Percentiles rank a stretch among this genome's conserved stretches.
phyloP scores from a whole-genome alignment of 2,888 invertebrate genomes.

The Lagria hirta region DNA sequence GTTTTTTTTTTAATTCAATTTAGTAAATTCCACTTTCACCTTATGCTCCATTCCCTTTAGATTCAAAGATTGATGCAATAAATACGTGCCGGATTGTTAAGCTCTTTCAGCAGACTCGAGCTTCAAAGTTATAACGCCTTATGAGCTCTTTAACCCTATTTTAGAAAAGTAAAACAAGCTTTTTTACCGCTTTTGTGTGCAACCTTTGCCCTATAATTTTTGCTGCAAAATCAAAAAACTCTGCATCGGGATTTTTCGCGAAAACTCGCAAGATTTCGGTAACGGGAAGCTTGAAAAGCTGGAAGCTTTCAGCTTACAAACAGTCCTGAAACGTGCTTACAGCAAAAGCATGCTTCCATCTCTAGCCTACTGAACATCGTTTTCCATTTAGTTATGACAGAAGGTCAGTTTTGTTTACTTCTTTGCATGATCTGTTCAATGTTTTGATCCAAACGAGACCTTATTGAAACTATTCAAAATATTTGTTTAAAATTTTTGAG shows the following conservation, averaged over 20 bases:
- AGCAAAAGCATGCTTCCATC: conserved; percentile 12
- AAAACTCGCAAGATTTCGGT: conserved; percentile 3
- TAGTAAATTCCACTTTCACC: no score
- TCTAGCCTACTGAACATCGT: conserved; percentile 9
- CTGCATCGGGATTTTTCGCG: conserved; percentile 4
- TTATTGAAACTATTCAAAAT: not conserved
- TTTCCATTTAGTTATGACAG: conserved; percentile 27
- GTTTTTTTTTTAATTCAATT: no score
- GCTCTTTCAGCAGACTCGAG: conserved; percentile 2
- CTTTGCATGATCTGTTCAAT: conserved; percentile 23
- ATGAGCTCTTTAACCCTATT: conserved; percentile 1
- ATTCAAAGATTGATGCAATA: conserved; percentile 1
- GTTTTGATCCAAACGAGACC: conserved; percentile 3
- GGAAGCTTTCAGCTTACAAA: conserved; percentile 19
- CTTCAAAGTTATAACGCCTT: conserved; percentile 3
- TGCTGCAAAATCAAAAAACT: conserved; percentile 11
- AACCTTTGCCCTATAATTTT: conserved; percentile 14
- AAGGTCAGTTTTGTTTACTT: conserved; percentile 29
- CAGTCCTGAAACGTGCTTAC: conserved; percentile 23
- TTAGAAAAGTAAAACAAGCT: conserved; percentile 9
- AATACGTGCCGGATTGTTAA: conserved; percentile 15
- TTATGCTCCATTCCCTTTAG: no score
- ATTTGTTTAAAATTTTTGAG: not conserved
- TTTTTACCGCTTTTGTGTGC: conserved; percentile 5
- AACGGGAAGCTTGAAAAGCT: conserved; percentile 15